Base-by-base conservation (phyloP, 2,888 invertebrate genomes). In the Drosophila rellima region DNA sequence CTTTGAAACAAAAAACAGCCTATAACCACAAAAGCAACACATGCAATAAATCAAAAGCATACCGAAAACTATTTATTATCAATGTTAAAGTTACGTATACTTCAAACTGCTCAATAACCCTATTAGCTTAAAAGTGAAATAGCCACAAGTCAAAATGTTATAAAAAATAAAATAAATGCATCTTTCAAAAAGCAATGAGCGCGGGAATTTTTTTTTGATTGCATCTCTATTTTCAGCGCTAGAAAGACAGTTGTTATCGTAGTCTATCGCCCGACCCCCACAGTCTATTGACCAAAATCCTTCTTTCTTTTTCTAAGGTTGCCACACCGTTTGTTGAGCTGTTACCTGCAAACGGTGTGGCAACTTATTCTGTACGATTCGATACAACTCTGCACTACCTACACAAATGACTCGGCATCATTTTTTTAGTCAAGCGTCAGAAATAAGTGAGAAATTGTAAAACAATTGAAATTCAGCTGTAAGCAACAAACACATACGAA, bases 361-460 rank as follows among this genome's bases (percentile, higher is more conserved):
- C n/a, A 37, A 39, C 39, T 10, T 37, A n/a, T 1, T 17, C 37
- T 0, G 15, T 3, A 8, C 17, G 17, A 7, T 15, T 11, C 23
- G 42, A 7, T 29, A 7, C 29, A 29, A 29, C 29, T 10, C 29
- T 29, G 29, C 71, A 37, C 68, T 67, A 78, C 33, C 68, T 72
- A 78, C 26, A 68, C 76, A 87, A 80, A 78, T 91, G 91, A 90
- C 91, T 91, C 74, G 78, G 88, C 90, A 89, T 85, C 86, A 85
- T 79, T 87, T 26, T 26, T 23, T 78, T 72, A 64, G 62, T 51
- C 45, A 17, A 61, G 63, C 79, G 63, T 76, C 65, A 35, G 68
- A 67, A 61, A 64, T 66, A 31, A 65, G 35, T 45, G 39, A 35
- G 18, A 64, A 70, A 71, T 64, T 61, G 50, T 70, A 47, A 26